phyloP scores from a whole-genome alignment of 2,113 vertebrate species.

The Strix uralensis region DNA sequence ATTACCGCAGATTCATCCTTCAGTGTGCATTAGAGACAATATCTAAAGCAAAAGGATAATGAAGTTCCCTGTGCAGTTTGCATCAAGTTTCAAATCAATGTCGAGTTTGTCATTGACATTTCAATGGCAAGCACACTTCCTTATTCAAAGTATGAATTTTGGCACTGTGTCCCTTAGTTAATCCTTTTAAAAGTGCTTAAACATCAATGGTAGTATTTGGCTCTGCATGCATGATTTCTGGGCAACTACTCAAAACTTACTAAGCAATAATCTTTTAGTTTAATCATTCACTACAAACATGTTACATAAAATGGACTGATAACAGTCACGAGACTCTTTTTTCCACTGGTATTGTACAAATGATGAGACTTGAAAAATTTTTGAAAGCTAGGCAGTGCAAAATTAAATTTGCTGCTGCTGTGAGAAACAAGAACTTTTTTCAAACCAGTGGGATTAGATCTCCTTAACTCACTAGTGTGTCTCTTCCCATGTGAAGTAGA shows the following conservation, averaged over 20 bases:
- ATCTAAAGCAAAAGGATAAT: background rate
- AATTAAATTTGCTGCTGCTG: background rate
- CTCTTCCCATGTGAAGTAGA: background rate
- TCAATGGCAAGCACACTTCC: background rate
- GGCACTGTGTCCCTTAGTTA: background rate
- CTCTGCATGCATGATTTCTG: slow-evolving; percentile 52
- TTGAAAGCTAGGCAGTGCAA: background rate
- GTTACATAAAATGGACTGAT: slow-evolving; percentile 43
- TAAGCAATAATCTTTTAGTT: slow-evolving; percentile 42
- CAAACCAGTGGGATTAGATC: background rate
- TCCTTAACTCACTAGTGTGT: background rate
- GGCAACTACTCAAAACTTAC: slow-evolving; percentile 51
- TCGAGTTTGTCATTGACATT: background rate
- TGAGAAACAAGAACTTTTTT: background rate
- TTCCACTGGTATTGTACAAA: background rate
- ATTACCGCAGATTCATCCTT: background rate
- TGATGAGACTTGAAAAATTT: background rate
- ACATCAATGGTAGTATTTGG: background rate
- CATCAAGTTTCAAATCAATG: background rate
- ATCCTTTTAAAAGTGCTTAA: slow-evolving; percentile 21
- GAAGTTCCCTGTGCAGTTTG: background rate
- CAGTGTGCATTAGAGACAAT: background rate
- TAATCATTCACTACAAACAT: slow-evolving; percentile 60
- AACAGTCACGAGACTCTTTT: background rate
- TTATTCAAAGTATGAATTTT: background rate